phyloP scores from a whole-genome alignment of 37 sponge, comb jelly and placozoan genomes.

The Hexactinellida sp. region DNA sequence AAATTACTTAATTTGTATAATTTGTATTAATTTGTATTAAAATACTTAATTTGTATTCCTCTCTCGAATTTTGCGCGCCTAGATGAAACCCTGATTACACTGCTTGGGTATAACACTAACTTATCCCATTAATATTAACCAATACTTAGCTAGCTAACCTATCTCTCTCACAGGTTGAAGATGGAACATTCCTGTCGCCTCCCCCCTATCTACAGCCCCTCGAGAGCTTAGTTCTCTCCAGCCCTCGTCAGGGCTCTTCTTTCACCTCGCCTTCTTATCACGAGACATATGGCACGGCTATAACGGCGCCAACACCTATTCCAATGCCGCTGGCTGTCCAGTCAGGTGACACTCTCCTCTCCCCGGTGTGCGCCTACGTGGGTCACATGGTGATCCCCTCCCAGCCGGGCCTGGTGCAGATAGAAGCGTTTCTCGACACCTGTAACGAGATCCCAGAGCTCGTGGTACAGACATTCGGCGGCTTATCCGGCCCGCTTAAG shows the following conservation, averaged over 20 bases:
- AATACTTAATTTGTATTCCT: too few relatives aligned
- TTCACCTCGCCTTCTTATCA: background rate
- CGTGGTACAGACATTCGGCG: background rate
- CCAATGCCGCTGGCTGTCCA: background rate
- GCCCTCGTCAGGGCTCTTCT: background rate
- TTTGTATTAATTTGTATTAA: too few relatives aligned
- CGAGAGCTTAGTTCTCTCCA: background rate
- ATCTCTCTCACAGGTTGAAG: background rate
- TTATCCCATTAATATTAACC: too few relatives aligned
- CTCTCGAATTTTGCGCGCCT: too few relatives aligned
- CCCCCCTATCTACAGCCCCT: background rate
- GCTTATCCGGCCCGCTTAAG: slow-evolving; percentile 74
- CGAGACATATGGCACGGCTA: background rate
- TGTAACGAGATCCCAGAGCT: background rate
- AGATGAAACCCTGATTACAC: too few relatives aligned
- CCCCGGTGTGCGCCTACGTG: background rate
- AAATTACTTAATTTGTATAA: too few relatives aligned
- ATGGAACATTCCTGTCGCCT: background rate
- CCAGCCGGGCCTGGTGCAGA: background rate
- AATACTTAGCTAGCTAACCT: background rate
- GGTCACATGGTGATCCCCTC: background rate
- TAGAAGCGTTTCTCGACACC: slow-evolving; percentile 63
- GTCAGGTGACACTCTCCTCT: background rate
- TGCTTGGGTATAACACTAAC: too few relatives aligned
- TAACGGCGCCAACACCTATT: background rate